Percentiles rank a stretch among this genome's conserved stretches.
Evolutionary conservation across 2,797 vertebrate genomes (phyloP).

Genomic region (Dipus sagitta): DNA sequence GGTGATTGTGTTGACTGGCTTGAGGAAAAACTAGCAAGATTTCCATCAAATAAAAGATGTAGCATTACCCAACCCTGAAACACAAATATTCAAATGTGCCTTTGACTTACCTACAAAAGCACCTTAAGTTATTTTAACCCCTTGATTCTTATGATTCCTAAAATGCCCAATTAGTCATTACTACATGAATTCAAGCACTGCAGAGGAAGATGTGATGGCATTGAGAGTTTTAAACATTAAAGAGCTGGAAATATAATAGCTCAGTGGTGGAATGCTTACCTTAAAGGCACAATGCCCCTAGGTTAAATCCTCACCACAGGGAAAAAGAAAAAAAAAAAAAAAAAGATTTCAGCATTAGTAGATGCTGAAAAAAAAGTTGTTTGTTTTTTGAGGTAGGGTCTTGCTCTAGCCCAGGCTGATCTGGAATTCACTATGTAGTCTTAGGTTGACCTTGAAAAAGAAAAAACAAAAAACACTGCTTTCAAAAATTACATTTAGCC

Average conservation of each 20-base stretch:
- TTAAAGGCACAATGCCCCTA: background rate
- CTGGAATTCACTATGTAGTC: too few relatives aligned
- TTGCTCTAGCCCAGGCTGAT: too few relatives aligned
- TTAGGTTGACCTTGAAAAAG: too few relatives aligned
- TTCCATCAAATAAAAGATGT: constrained; percentile 42
- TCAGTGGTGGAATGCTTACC: background rate
- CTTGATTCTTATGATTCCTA: constrained; percentile 45
- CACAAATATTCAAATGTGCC: constrained; percentile 42
- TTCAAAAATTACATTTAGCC: background rate
- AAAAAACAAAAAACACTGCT: too few relatives aligned
- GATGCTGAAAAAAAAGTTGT: too few relatives aligned
- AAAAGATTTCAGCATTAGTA: too few relatives aligned
- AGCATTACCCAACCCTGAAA: constrained; percentile 7
- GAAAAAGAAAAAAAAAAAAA: constrained; percentile 14
- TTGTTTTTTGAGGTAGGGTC: too few relatives aligned
- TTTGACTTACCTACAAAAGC: constrained; percentile 10
- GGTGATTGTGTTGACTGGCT: background rate
- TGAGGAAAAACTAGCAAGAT: background rate
- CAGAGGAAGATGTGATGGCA: background rate
- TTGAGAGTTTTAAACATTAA: background rate
- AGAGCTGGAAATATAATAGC: background rate
- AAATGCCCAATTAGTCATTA: constrained; percentile 12
- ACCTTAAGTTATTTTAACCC: constrained; percentile 6
- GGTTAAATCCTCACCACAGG: background rate
- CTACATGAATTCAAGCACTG: background rate